phyloP scores from a whole-genome alignment of 2,113 vertebrate species.

The Chloroceryle aenea region DNA sequence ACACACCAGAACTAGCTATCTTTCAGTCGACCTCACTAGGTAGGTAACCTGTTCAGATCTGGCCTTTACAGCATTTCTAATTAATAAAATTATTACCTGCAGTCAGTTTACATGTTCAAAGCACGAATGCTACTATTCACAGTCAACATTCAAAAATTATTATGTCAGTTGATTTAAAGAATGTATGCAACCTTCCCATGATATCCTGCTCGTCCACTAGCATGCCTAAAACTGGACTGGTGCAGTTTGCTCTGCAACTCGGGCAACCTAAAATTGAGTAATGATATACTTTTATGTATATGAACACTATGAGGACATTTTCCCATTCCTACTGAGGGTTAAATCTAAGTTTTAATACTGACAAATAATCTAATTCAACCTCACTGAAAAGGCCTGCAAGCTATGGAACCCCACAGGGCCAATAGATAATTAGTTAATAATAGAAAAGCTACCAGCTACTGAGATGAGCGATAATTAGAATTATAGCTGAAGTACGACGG shows the following conservation, averaged over 20 bases:
- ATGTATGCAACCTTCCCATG: not conserved
- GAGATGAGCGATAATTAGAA: conserved; percentile 63
- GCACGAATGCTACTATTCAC: not conserved
- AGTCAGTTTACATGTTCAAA: not conserved
- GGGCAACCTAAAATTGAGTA: not conserved
- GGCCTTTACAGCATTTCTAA: not conserved
- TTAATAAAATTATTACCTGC: not conserved
- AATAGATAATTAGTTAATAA: conserved; percentile 67
- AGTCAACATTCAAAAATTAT: not conserved
- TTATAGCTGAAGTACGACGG: not conserved
- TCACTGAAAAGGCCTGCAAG: conserved; percentile 41
- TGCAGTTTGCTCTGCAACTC: not conserved
- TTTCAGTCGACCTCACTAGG: not conserved
- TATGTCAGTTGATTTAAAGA: not conserved
- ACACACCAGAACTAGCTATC: not conserved
- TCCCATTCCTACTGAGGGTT: not conserved
- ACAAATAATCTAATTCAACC: conserved; percentile 57
- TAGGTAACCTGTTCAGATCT: not conserved
- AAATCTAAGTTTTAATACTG: conserved; percentile 59
- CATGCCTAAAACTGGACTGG: not conserved
- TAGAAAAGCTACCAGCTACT: conserved; percentile 34
- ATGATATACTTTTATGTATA: not conserved
- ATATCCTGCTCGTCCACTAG: not conserved
- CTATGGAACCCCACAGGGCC: conserved; percentile 26
- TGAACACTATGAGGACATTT: conserved; percentile 7